Evolutionary conservation across 2,113 vertebrate genomes (phyloP).

Genomic region (Beaufortia kweichowensis): DNA sequence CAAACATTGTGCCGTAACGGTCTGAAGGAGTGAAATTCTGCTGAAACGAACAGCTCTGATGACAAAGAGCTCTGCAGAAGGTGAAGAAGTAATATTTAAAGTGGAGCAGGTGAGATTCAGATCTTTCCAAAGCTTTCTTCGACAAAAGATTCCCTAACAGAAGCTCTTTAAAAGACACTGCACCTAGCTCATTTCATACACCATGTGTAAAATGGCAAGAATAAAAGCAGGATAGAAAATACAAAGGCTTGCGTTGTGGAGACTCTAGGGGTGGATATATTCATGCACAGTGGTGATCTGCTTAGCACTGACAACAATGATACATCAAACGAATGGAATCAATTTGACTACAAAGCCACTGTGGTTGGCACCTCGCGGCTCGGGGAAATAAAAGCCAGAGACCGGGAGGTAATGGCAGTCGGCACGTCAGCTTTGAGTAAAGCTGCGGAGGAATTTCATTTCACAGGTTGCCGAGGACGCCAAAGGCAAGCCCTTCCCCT

Average conservation of each 20-base stretch:
- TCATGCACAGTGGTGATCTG: constrained; percentile 66
- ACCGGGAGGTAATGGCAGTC: constrained; percentile 21
- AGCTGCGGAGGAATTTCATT: constrained; percentile 51
- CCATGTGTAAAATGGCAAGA: constrained; percentile 28
- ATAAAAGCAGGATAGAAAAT: constrained; percentile 18
- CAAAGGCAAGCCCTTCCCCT: constrained; percentile 5
- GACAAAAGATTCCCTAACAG: constrained; percentile 13
- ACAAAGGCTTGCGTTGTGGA: constrained; percentile 45
- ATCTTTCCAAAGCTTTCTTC: constrained; percentile 37
- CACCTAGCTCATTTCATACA: constrained; percentile 17
- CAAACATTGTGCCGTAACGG: not conserved
- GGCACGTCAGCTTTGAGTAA: constrained; percentile 25
- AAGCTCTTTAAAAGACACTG: constrained; percentile 1
- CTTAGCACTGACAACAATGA: constrained; percentile 70
- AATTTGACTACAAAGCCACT: constrained; percentile 55
- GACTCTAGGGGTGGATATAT: constrained; percentile 59
- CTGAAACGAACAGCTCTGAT: constrained; percentile 10
- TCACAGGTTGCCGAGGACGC: constrained; percentile 31
- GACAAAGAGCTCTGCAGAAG: constrained; percentile 38
- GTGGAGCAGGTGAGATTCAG: constrained; percentile 38
- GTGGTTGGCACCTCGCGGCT: constrained; percentile 30
- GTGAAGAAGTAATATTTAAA: constrained; percentile 55
- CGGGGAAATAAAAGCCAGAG: constrained; percentile 47
- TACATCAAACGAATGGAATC: constrained; percentile 70
- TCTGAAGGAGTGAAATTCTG: constrained; percentile 2